Base-by-base conservation (phyloP, 92 coral and sea anemone species). In the Virgularia gustaviana region DNA sequence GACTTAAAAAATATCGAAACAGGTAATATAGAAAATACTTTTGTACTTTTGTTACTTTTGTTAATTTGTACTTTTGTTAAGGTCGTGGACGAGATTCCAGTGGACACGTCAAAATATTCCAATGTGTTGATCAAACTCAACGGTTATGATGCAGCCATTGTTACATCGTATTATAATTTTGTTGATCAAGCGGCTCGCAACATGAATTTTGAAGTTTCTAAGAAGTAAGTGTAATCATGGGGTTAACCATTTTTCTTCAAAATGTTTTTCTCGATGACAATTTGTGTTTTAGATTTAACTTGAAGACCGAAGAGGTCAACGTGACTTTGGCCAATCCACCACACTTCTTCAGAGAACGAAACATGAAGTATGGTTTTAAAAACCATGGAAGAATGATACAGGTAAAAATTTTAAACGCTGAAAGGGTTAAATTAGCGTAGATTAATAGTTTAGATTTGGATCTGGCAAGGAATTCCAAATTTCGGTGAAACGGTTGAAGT, bases 331-430 rank as follows among this genome's bases (percentile, higher is more conserved):
- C 90, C 16, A 82, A 84, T 73, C 92, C 86, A 5, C 96, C 96
- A 34, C 96, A 89, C 77, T 89, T 90, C 67, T 92, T 79, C 79
- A 89, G 86, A 79, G 83, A 89, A 51, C 85, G 79, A 34, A 86
- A 83, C 36, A 67, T 86, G 22, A 70, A 75, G 18, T 92, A 92
- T 71, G 70, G 82, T 49, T 83, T 92, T 8, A 89, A 92, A 30
- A 88, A 85, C 12, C 88, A 92, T 82, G 90, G 92, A 1, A 83
- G 98, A 1, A 92, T 92, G 88, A 84, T 92, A 25, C 90, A 92
- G 96, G 98, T 92, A 32, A 63, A 4, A 5, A n/a, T n/a, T n/a
- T n/a, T n/a, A n/a, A n/a, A n/a, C n/a, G n/a, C n/a, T n/a, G n/a
- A n/a, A n/a, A n/a, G n/a, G n/a, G n/a, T n/a, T n/a, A n/a, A n/a